phyloP scores from a whole-genome alignment of 2,113 vertebrate species.

The Plestiodon gilberti region DNA sequence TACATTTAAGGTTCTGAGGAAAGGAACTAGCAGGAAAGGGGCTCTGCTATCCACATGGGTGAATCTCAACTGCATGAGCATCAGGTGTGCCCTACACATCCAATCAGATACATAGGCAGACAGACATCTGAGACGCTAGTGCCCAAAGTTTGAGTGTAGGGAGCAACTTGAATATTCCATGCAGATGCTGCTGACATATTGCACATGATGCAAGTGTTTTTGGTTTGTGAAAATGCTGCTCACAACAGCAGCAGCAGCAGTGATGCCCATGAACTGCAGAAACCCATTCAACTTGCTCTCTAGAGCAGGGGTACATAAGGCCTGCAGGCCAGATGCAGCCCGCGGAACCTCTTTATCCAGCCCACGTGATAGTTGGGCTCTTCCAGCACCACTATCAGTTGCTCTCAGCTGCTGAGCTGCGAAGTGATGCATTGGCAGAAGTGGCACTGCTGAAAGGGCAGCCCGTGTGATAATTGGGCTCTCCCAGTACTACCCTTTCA shows the following conservation, averaged over 20 bases:
- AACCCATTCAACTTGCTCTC: background rate
- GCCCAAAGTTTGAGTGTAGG: background rate
- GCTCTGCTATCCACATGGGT: background rate
- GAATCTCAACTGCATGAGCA: background rate
- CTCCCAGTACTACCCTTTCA: too few relatives aligned
- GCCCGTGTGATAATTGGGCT: too few relatives aligned
- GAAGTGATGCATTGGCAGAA: too few relatives aligned
- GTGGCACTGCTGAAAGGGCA: too few relatives aligned
- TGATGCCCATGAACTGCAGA: background rate
- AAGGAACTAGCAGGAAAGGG: background rate
- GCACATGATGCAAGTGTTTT: background rate
- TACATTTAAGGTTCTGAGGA: background rate
- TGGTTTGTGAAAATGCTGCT: background rate
- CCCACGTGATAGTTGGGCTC: too few relatives aligned
- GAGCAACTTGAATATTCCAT: background rate
- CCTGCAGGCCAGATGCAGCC: too few relatives aligned
- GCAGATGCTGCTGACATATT: background rate
- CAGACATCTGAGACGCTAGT: background rate
- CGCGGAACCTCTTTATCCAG: too few relatives aligned
- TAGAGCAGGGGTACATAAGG: background rate
- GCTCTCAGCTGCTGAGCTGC: too few relatives aligned
- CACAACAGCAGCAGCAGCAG: background rate
- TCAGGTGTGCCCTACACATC: background rate
- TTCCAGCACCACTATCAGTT: too few relatives aligned
- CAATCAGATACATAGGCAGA: background rate